phyloP scores from a whole-genome alignment of 2,113 vertebrate species.

The Riparia riparia region DNA sequence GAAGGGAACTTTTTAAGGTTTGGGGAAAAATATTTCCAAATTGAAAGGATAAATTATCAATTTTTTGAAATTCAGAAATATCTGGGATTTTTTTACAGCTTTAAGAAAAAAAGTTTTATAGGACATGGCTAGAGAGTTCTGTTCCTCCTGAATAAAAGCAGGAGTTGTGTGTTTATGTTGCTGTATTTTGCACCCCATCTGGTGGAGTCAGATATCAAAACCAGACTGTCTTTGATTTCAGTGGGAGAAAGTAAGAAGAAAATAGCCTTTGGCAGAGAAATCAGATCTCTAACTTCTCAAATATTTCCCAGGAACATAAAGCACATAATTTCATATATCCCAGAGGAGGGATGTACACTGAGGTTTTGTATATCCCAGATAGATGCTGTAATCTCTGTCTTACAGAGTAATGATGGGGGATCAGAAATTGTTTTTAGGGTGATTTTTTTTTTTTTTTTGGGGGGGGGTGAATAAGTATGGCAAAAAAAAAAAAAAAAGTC shows the following conservation, averaged over 20 bases:
- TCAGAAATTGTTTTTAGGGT: neutral
- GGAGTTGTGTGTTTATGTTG: neutral
- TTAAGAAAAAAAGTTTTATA: neutral
- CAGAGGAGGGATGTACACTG: neutral
- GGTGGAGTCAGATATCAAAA: neutral
- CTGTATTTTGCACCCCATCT: neutral
- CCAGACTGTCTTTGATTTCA: neutral
- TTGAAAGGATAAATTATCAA: neutral
- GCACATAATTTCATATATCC: neutral
- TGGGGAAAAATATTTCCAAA: neutral
- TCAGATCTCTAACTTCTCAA: neutral
- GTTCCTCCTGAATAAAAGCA: neutral
- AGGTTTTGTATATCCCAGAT: neutral
- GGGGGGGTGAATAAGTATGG: neutral
- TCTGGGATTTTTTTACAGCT: neutral
- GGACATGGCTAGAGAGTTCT: neutral
- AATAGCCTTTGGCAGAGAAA: slow-evolving; percentile 12
- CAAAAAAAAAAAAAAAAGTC: neutral
- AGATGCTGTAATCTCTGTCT: neutral
- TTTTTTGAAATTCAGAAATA: neutral
- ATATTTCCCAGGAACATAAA: neutral
- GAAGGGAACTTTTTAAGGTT: neutral
- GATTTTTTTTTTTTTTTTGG: neutral
- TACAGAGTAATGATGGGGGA: neutral
- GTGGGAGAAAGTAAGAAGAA: neutral